Base-by-base conservation (phyloP, 2,888 invertebrate genomes). In the Labia minor region DNA sequence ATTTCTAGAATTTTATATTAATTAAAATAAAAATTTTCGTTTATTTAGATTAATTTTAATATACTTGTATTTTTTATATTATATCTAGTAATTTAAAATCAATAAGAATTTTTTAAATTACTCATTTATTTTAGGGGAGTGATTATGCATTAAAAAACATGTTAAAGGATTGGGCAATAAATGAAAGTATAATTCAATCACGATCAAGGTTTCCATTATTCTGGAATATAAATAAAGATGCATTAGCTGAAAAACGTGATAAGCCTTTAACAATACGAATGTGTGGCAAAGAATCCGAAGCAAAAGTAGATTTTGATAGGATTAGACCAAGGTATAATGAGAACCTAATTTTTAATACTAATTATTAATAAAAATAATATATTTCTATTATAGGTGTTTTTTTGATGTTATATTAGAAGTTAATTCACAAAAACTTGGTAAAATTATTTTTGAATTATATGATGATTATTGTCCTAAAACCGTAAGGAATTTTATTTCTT, bases 391-490 rank as follows among this genome's bases (percentile, higher is more conserved):
- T 69, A 78, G 68, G 70, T 77, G 77, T 66, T 79, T 74, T 69
- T 68, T 80, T 71, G 78, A 78, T 67, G 77, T 80, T 67, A 71
- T 73, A 72, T 73, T 65, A 10, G 65, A 63, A 49, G 3, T 14
- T 8, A 61, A 26, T 16, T 67, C 49, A 1, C 69, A 72, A 61
- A 72, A 71, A 19, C 71, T 77, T 16, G 78, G 78, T 16, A 73
- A 73, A 67, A 72, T 79, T 18, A 70, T 77, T 19, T 73, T 79
- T 33, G 76, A 79, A 70, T 72, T 79, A 1, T 79, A 77, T 66
- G 70, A 71, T 6, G 77, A 76, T 68, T 70, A 75, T 18, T 78
- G 74, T 16, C 79, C 79, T 1, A 72, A 68, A 64, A 76, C 76
- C 0, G 77, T 77, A 33, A 74, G 74, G 63, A 78, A 78, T 72